Percentiles rank a stretch among this genome's conserved stretches.
phyloP scores from a whole-genome alignment of 2,888 invertebrate species.

The Ernsta delagoae region DNA sequence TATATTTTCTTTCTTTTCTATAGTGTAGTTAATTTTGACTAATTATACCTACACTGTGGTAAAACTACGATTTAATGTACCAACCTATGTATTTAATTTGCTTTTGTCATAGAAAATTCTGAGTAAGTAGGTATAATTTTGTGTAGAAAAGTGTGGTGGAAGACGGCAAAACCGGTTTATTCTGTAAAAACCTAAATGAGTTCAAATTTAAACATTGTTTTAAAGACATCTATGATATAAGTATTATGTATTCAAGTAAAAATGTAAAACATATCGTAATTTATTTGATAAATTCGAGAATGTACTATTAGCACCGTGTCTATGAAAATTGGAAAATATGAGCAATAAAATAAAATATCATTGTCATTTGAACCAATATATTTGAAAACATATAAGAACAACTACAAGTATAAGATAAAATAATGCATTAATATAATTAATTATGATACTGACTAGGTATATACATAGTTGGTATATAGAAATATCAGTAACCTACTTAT shows the following conservation, averaged over 20 bases:
- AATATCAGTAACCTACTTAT: too few species aligned
- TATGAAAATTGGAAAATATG: background rate
- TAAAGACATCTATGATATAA: background rate
- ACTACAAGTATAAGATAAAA: too few species aligned
- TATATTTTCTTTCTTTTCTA: background rate
- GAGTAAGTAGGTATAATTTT: background rate
- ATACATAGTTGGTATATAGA: too few species aligned
- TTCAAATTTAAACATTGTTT: background rate
- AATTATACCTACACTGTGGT: background rate
- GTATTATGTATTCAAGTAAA: background rate
- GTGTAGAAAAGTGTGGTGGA: background rate
- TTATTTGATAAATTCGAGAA: conserved; percentile 7
- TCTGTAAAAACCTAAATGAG: background rate
- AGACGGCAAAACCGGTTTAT: background rate
- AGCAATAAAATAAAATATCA: background rate
- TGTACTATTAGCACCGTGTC: background rate
- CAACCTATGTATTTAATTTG: background rate
- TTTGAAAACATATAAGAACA: too few species aligned
- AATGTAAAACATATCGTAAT: conserved; percentile 8
- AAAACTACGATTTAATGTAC: background rate
- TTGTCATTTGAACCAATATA: background rate
- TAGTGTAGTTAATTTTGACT: background rate
- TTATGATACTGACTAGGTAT: too few species aligned
- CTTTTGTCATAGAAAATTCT: background rate
- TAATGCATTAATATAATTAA: too few species aligned